Percentiles rank a stretch among this genome's conserved stretches.
phyloP scores from a whole-genome alignment of 2,797 vertebrate genomes.

The Mus minutoides region DNA sequence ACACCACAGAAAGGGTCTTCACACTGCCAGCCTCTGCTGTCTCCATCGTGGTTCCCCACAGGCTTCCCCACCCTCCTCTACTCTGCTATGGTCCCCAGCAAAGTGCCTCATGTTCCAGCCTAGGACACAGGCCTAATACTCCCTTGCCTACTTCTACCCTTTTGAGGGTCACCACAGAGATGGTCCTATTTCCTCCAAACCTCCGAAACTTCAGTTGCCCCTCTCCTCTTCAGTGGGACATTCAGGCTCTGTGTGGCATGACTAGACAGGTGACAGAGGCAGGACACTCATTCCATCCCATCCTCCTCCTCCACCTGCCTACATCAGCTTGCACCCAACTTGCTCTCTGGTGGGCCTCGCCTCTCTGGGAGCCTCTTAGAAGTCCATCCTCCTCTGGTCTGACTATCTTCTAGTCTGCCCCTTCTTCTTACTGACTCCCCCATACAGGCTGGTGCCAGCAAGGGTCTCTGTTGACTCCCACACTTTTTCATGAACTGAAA shows the following conservation, averaged over 20 bases:
- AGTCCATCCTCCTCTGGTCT: background rate
- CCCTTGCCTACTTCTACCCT: background rate
- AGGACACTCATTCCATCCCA: rapidly evolving
- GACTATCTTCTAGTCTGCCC: background rate
- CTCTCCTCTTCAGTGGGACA: background rate
- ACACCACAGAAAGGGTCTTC: rapidly evolving
- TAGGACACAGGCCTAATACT: background rate
- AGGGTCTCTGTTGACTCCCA: background rate
- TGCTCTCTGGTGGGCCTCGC: background rate
- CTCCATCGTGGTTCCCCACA: rapidly evolving
- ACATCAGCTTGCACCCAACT: background rate
- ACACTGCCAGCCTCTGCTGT: background rate
- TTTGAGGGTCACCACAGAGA: background rate
- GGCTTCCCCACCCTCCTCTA: background rate
- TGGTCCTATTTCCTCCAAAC: background rate
- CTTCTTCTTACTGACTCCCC: background rate
- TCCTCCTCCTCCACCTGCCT: background rate
- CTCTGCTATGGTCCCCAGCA: rapidly evolving
- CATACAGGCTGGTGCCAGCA: background rate
- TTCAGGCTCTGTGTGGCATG: background rate
- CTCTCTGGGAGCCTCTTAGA: background rate
- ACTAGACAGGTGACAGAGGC: background rate
- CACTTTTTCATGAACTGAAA: background rate
- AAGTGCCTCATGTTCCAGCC: background rate
- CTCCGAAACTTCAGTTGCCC: background rate